phyloP scores from a whole-genome alignment of 2,888 invertebrate species.

The Zaprionus bogoriensis region DNA sequence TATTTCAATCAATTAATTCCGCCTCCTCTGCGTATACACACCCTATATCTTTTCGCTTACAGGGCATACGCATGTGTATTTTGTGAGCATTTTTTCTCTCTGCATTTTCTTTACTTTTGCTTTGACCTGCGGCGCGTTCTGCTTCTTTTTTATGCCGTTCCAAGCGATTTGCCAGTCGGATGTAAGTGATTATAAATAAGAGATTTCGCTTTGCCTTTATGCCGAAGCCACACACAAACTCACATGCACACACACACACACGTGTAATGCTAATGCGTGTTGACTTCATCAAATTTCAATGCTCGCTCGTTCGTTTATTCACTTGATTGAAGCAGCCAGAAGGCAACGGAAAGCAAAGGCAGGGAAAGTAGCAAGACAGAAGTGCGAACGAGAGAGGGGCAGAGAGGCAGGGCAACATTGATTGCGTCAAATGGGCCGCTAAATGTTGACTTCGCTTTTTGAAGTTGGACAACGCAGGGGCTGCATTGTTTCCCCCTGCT shows the following conservation, averaged over 20 bases:
- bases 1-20: too few species aligned
- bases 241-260: constrained; percentile 2
- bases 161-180: constrained; percentile 50
- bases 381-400: not conserved
- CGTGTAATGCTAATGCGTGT: constrained; percentile 43
- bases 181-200: constrained; percentile 74
- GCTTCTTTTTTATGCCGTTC: constrained; percentile 29
- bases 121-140: constrained; percentile 20
- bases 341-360: not conserved
- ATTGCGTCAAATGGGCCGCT: constrained; percentile 71
- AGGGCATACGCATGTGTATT: constrained; percentile 31
- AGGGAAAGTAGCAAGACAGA: not conserved
- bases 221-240: constrained; percentile 3
- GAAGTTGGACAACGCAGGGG: constrained; percentile 41
- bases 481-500: constrained; percentile 8
- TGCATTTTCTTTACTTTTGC: constrained; percentile 7
- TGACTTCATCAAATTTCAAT: constrained; percentile 64
- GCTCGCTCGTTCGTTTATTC: constrained; percentile 53
- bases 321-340: constrained; percentile 32
- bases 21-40: not conserved
- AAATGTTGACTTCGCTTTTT: constrained; percentile 64
- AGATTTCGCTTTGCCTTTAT: constrained; percentile 40
- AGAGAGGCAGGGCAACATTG: constrained; percentile 39
- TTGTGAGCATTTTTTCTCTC: constrained; percentile 14
- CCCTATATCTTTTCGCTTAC: not conserved